Conservation (phyloP, 2,113 vertebrate species). For the Petaurus breviceps region DNA sequence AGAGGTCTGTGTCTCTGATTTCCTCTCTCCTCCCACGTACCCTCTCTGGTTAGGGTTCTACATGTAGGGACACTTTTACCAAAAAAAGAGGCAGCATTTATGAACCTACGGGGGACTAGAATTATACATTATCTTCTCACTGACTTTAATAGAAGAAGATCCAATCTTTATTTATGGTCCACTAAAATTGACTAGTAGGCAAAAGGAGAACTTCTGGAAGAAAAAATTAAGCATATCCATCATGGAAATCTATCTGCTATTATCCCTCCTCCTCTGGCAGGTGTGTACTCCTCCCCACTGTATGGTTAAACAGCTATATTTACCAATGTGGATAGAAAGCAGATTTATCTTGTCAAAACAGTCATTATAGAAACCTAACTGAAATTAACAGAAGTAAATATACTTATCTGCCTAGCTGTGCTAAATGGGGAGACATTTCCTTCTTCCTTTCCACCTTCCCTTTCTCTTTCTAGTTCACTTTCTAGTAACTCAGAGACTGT, state of each 20-base stretch:
- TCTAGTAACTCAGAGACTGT: slow-evolving; percentile 8
- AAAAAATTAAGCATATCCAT: slow-evolving; percentile 19
- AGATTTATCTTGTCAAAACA: slow-evolving; percentile 48
- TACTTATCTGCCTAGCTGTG: slow-evolving; percentile 1
- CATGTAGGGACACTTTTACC: not conserved
- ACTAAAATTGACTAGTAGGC: not conserved
- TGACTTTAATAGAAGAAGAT: not conserved
- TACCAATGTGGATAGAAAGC: slow-evolving; percentile 44
- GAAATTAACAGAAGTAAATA: slow-evolving; percentile 63
- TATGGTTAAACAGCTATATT: slow-evolving; percentile 37
- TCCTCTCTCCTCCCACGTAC: not conserved
- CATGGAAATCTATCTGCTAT: not conserved
- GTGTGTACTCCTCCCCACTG: not conserved
- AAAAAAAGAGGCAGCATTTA: not conserved
- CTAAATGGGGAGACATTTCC: not conserved
- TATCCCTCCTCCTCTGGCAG: slow-evolving; percentile 18
- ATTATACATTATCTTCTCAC: not conserved
- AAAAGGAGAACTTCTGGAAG: not conserved
- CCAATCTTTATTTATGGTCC: not conserved
- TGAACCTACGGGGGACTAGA: not conserved
- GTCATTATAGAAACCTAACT: slow-evolving; percentile 32
- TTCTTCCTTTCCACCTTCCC: not conserved
- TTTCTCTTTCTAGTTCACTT: not conserved
- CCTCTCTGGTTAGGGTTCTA: not conserved
- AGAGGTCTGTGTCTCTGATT: not conserved